Base-by-base conservation (phyloP, 1,140 invertebrate species). In the Scaptomyza montana region DNA sequence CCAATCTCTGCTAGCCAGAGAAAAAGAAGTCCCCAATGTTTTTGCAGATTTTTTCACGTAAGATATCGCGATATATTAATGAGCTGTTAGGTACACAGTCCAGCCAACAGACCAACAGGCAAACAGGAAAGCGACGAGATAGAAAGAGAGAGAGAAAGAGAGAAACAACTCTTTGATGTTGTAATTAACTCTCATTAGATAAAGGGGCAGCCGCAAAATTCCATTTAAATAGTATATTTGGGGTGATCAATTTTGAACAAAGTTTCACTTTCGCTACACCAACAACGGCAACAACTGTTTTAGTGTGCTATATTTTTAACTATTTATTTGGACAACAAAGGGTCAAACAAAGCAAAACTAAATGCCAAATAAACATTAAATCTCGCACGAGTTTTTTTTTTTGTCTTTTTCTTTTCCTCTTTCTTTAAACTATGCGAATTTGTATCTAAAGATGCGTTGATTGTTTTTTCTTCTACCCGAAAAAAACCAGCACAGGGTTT, bases 131-230 rank as follows among this genome's bases (percentile, higher is more conserved):
- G 16, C 25, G 36, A 36, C 25, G 36, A 9, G 6, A 9, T 2
- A 36, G 33, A 36, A 7, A 8, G 33, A 36, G 33, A 36, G 33
- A 9, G 33, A 36, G 33, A 9, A 8, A 36, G 33, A 33, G 30
- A 36, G 33, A 3, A 2, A 36, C 21, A 4, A 25, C 21, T 25
- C 21, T 75, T 78, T 78, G 66, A 75, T 75, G 66, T 75, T 78
- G 75, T 78, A 78, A 75, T 78, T 78, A 74, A 78, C 66, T 78
- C 72, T 78, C 75, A 78, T 78, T 78, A 77, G 70, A 54, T 25
- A 25, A 4, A 25, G 51, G 36, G 74, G 28, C 68, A 74, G 70
- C 25, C 39, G 19, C 50, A 73, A 5, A 43, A 43, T 56, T 7
- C 33, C 33, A 50, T 28, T 28, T 56, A 62, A 25, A 68, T 73